These are phyloP conservation scores for Galerucella calmariensis DNA, from an alignment of 2,888 invertebrate genomes.

Conservation along the genomic window DNA sequence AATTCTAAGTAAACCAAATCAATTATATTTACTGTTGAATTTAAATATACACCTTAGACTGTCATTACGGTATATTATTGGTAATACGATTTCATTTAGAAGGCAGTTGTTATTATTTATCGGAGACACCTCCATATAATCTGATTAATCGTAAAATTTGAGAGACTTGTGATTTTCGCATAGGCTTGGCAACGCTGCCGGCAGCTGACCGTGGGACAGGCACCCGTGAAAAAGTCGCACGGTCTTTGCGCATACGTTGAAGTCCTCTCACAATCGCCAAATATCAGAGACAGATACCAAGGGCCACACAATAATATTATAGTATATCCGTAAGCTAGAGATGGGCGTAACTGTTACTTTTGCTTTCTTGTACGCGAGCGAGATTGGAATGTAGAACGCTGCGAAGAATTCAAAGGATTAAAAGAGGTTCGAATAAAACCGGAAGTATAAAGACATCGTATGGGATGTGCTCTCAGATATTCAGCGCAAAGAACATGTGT, in stretches of 20 bases:
- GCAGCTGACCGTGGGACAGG: slow-evolving; percentile 69
- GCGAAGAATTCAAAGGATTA: neutral
- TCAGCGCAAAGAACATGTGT: slow-evolving; percentile 1
- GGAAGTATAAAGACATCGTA: neutral
- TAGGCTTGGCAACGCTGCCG: slow-evolving; percentile 40
- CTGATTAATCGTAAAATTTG: neutral
- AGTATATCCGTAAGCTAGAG: slow-evolving; percentile 28
- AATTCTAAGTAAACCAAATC: neutral
- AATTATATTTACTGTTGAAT: neutral
- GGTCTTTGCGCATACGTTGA: slow-evolving; percentile 66
- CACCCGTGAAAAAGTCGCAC: slow-evolving; percentile 76
- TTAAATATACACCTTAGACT: neutral
- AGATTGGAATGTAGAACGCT: slow-evolving; percentile 12
- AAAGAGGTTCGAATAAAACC: neutral
- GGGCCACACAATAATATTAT: slow-evolving; percentile 48
- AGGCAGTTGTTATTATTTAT: neutral
- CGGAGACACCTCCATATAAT: neutral
- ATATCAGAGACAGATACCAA: slow-evolving; percentile 54
- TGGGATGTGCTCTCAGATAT: neutral
- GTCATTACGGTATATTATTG: neutral
- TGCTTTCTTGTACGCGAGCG: slow-evolving; percentile 7
- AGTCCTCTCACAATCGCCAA: slow-evolving; percentile 49
- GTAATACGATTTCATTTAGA: neutral
- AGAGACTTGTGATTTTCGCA: neutral
- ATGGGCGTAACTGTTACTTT: slow-evolving; percentile 29